Base-by-base conservation (phyloP, 2,888 invertebrate genomes). In the Lasius platythorax region DNA sequence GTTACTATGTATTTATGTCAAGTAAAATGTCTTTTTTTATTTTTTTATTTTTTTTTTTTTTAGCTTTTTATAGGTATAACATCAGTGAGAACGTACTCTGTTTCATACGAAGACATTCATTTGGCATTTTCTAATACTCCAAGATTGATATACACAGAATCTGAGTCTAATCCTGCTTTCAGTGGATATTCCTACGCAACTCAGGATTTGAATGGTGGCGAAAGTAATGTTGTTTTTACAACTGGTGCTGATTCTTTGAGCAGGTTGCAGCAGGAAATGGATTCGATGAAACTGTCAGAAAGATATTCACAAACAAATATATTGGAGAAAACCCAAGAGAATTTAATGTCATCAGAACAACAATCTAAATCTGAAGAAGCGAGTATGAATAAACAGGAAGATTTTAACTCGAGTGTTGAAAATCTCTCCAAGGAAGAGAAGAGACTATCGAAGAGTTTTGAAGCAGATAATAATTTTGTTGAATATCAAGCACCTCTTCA, bases 171-270 rank as follows among this genome's bases (percentile, higher is more conserved):
- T 74, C 64, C 67, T 30, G 30, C 37, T 40, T 89, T 89, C 63
- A 86, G 89, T 9, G 94, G 94, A 40, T 94, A 93, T 81, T 93
- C 92, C 6, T 94, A 94, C 78, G 89, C 90, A 30, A 94, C 93
- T 2, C 89, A 91, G 66, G 92, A 89, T 67, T 87, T 92, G 8
- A 89, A 91, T 87, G 93, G 92, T 37, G 93, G 91, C 0, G 89
- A 83, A 75, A 92, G 93, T 3, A 93, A 92, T 74, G 94, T 94
- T 43, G 86, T 93, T 50, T 94, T 93, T 82, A 85, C 92, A 76
- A 89, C 91, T 28, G 93, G 93, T 15, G 90, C 92, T 0, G 91
- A 93, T 85, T 88, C 92, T 6, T 83, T 87, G 33, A 37, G 18
- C 18, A 73, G 82, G 56, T 50, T 88, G 28, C 84, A 46, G 15